phyloP scores from a whole-genome alignment of 2,797 vertebrate genomes.

The Pangasius krempfi region DNA sequence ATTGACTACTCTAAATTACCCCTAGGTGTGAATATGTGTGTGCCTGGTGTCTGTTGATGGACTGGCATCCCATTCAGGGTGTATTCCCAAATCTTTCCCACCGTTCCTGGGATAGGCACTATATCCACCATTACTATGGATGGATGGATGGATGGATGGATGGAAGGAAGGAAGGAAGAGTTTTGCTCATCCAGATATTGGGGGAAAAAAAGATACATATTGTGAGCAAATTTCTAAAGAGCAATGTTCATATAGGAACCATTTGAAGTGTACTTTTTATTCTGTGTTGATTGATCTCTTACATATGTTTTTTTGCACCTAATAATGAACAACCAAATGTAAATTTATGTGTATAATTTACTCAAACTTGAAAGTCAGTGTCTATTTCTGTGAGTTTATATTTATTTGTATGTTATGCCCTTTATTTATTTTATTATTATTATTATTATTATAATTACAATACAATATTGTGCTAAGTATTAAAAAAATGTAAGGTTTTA shows the following conservation, averaged over 20 bases:
- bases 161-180: no score
- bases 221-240: neutral
- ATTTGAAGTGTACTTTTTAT: constrained; percentile 29
- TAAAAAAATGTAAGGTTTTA: constrained; percentile 59
- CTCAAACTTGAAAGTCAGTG: constrained; percentile 65
- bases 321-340: constrained; percentile 54
- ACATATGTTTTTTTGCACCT: constrained; percentile 59
- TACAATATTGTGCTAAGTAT: constrained; percentile 70
- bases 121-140: neutral
- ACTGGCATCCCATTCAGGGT: neutral
- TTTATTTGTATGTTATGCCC: constrained; percentile 55
- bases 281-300: constrained; percentile 41
- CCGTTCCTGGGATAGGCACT: neutral
- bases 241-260: constrained; percentile 17
- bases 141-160: no score
- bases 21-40: neutral
- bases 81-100: neutral
- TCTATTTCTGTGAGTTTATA: constrained; percentile 64
- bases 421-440: constrained; percentile 53
- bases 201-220: neutral
- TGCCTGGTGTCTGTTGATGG: neutral
- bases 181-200: neutral
- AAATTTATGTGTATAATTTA: constrained; percentile 61
- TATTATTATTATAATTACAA: no score
- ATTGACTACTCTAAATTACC: neutral